Evolutionary conservation across 2,797 vertebrate genomes (phyloP).

Genomic region (Chiloscyllium punctatum): DNA sequence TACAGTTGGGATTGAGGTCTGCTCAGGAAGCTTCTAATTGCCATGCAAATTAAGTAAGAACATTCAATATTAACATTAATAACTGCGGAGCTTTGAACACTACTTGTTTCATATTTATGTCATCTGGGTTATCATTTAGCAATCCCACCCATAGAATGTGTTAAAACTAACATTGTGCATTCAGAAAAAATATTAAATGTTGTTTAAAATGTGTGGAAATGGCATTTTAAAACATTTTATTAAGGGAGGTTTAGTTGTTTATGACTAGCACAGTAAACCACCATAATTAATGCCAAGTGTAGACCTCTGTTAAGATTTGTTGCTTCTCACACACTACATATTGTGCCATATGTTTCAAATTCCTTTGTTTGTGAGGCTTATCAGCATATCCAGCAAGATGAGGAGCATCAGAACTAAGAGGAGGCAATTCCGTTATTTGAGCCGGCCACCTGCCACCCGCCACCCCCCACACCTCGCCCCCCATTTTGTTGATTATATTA

Average conservation of each 20-base stretch:
- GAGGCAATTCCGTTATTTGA: neutral
- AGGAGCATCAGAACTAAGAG: neutral
- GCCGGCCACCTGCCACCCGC: neutral
- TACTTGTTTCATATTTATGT: neutral
- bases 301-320: neutral
- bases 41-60: neutral
- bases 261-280: neutral
- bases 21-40: neutral
- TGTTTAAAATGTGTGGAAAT: neutral
- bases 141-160: neutral
- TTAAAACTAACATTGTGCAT: neutral
- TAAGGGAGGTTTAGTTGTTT: neutral
- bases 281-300: neutral
- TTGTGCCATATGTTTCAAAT: neutral
- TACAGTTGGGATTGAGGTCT: neutral
- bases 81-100: neutral
- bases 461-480: no score
- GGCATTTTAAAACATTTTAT: neutral
- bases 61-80: neutral
- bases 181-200: neutral
- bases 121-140: neutral
- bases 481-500: neutral
- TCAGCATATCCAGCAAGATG: neutral
- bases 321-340: neutral
- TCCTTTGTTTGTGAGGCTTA: neutral